These are phyloP conservation scores for Ellobius talpinus DNA, from an alignment of 2,113 vertebrate species.

Conservation along the genomic window DNA sequence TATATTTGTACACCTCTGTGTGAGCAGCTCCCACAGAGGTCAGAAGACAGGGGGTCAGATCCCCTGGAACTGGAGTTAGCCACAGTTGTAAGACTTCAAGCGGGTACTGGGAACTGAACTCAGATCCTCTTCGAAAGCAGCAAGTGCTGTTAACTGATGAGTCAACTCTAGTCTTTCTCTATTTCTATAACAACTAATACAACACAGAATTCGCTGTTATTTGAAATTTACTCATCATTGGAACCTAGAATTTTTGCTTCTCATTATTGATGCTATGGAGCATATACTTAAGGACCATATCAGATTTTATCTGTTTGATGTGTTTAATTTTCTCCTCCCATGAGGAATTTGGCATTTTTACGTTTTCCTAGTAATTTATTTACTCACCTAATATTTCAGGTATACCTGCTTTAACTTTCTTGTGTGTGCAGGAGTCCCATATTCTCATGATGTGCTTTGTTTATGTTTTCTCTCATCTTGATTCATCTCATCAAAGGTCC, in stretches of 20 bases:
- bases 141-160: not conserved
- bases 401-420: constrained; percentile 22
- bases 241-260: not conserved
- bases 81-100: not conserved
- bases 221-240: not conserved
- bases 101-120: not conserved
- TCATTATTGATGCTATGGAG: not conserved
- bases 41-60: not conserved
- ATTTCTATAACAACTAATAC: not conserved
- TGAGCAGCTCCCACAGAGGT: not conserved
- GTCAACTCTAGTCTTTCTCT: not conserved
- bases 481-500: not conserved
- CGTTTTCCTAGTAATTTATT: not conserved
- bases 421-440: not conserved
- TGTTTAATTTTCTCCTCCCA: not conserved
- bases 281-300: not conserved
- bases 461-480: not conserved
- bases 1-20: not conserved
- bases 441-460: not conserved
- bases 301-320: not conserved
- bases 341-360: not conserved
- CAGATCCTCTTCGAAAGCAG: not conserved
- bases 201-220: not conserved
- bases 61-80: not conserved
- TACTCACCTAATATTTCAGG: not conserved